phyloP scores from a whole-genome alignment of 2,113 vertebrate genomes.

The Marmota monax region DNA sequence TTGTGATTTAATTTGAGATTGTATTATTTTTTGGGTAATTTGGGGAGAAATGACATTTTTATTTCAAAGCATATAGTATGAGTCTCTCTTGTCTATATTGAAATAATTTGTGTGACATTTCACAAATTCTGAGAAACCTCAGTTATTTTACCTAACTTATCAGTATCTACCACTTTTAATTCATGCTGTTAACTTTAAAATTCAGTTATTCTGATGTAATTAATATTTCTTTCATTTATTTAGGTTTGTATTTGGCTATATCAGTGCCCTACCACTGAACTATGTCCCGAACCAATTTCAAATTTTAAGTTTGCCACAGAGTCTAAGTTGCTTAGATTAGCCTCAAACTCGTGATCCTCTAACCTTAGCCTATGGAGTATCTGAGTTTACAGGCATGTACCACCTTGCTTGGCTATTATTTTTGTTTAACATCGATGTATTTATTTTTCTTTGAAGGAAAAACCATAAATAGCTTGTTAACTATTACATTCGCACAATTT shows the following conservation, averaged over 20 bases:
- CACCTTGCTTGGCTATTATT: background rate
- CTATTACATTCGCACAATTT: background rate
- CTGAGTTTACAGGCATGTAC: background rate
- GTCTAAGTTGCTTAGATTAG: background rate
- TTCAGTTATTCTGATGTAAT: background rate
- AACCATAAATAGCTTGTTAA: background rate
- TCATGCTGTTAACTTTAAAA: background rate
- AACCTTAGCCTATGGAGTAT: background rate
- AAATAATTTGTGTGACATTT: background rate
- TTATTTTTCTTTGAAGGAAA: constrained; percentile 12
- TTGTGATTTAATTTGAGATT: constrained; percentile 15
- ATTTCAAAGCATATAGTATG: background rate
- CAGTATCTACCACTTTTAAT: background rate
- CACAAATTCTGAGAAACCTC: background rate
- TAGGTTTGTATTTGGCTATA: background rate
- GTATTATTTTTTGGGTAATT: background rate
- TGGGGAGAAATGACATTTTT: background rate
- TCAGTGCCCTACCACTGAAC: background rate
- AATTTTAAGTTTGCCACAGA: background rate
- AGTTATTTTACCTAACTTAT: background rate
- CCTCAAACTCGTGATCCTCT: background rate
- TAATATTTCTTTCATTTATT: background rate
- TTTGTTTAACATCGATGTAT: background rate
- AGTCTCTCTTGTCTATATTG: background rate
- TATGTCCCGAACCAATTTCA: background rate